These are phyloP conservation scores for Cavia porcellus DNA, from an alignment of 2,113 vertebrate species.

Conservation along the genomic window DNA sequence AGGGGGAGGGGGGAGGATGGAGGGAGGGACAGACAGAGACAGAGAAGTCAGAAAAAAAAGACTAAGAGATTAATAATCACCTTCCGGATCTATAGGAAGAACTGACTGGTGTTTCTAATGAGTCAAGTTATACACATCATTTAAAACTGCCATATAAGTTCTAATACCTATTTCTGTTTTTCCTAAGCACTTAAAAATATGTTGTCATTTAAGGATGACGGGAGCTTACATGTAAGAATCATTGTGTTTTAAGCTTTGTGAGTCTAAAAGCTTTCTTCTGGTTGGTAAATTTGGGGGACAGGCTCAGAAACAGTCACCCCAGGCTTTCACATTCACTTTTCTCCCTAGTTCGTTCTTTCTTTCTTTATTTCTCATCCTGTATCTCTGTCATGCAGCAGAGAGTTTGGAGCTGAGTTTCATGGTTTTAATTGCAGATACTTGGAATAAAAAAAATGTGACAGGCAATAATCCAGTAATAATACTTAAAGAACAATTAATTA, in stretches of 20 bases:
- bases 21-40: background rate
- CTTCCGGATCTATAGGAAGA: background rate
- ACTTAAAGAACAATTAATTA: constrained; percentile 4
- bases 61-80: background rate
- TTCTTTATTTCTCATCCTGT: background rate
- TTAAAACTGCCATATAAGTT: background rate
- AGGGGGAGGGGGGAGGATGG: too few relatives aligned
- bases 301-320: background rate
- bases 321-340: background rate
- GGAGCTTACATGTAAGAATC: constrained; percentile 1
- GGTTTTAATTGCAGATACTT: constrained; percentile 29
- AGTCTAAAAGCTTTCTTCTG: constrained; percentile 52
- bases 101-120: background rate
- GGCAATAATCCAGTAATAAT: constrained; percentile 35
- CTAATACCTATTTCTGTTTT: constrained; percentile 9
- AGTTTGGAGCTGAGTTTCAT: constrained; percentile 5
- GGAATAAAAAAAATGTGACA: background rate
- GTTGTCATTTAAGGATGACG: constrained; percentile 18
- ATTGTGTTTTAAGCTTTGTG: constrained; percentile 22
- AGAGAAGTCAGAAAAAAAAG: background rate
- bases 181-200: background rate
- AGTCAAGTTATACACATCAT: constrained; percentile 3
- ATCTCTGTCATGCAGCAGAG: background rate
- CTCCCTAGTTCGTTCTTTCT: background rate
- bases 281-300: background rate